phyloP scores from a whole-genome alignment of 2,113 vertebrate species.

The Ranitomeya variabilis region DNA sequence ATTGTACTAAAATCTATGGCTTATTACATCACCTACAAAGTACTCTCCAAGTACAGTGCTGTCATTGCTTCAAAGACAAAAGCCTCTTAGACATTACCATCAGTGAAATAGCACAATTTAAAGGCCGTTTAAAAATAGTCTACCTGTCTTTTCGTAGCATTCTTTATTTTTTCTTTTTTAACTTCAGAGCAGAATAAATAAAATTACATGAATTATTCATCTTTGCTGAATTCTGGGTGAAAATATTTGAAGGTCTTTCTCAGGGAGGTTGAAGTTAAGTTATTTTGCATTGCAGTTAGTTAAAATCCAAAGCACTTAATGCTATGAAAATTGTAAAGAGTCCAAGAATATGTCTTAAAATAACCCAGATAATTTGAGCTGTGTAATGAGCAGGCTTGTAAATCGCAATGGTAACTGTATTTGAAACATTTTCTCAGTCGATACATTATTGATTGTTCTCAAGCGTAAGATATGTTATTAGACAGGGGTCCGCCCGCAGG shows the following conservation, averaged over 20 bases:
- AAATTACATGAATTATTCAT: conserved; percentile 37
- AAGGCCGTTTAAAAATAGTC: conserved; percentile 30
- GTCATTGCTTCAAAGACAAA: conserved; percentile 20
- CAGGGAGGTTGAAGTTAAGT: neutral
- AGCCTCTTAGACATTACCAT: neutral
- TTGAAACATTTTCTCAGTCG: neutral
- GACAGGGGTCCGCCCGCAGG: too few relatives aligned
- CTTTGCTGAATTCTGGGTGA: neutral
- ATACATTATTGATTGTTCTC: neutral
- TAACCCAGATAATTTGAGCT: neutral
- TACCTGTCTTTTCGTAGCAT: neutral
- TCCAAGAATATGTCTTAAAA: conserved; percentile 21
- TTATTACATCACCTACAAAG: neutral
- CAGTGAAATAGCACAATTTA: conserved; percentile 9
- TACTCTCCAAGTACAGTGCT: neutral
- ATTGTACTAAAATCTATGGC: neutral
- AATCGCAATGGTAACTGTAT: neutral
- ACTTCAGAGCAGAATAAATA: conserved; percentile 22
- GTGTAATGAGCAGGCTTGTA: neutral
- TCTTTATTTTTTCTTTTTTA: neutral
- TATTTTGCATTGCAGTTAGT: neutral
- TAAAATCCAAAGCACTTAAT: neutral
- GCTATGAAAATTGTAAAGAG: neutral
- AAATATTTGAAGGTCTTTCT: conserved; percentile 7
- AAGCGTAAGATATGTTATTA: neutral